Conservation (phyloP, 1,140 invertebrate species). For the Drepana arcuata region DNA sequence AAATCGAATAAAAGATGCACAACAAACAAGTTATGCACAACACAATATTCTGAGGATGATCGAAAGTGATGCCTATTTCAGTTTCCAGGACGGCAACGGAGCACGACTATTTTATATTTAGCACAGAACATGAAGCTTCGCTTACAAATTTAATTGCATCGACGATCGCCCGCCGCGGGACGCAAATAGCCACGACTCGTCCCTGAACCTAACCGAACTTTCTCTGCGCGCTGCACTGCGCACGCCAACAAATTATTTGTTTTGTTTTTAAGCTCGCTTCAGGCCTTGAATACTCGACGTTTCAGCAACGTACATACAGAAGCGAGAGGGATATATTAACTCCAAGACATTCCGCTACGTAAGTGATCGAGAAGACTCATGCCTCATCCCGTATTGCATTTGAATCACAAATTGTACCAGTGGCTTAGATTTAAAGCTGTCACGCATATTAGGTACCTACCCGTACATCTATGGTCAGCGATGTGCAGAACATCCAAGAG, state of each 20-base stretch:
- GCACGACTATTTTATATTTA: conserved; percentile 52
- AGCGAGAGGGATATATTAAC: too few relatives aligned
- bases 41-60: conserved; percentile 28
- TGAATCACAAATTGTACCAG: neutral
- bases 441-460: conserved; percentile 27
- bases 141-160: conserved; percentile 69
- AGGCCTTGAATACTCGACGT: too few relatives aligned
- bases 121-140: conserved; percentile 54
- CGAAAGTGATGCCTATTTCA: conserved; percentile 31
- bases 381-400: neutral
- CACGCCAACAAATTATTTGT: neutral
- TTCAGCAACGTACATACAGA: too few relatives aligned
- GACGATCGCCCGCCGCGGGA: conserved; percentile 59
- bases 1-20: too few relatives aligned
- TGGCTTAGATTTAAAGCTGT: conserved; percentile 32
- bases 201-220: conserved; percentile 67
- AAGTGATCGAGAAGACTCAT: neutral
- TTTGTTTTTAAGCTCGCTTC: neutral
- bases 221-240: conserved; percentile 29
- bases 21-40: too few relatives aligned
- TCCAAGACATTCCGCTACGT: too few relatives aligned
- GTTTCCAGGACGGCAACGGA: conserved; percentile 36
- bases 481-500: conserved; percentile 49
- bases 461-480: conserved; percentile 33
- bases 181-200: conserved; percentile 57